Evolutionary conservation across 1,140 invertebrate species (phyloP).

Genomic region (Lordiphosa mommai): DNA sequence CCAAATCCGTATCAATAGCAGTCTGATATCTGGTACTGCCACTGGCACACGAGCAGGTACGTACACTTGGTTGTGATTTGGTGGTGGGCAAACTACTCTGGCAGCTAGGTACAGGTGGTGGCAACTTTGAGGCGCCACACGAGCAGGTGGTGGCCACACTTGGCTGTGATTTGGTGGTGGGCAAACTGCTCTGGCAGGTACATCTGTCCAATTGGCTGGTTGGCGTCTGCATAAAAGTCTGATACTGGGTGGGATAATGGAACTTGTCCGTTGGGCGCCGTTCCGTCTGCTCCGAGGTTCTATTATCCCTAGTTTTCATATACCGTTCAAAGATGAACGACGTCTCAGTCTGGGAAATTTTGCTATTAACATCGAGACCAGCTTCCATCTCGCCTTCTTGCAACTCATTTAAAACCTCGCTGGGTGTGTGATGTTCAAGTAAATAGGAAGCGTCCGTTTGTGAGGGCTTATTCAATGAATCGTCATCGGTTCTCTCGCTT

Average conservation of each 20-base stretch:
- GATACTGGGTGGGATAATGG: conserved; percentile 24
- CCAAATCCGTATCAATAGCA: neutral
- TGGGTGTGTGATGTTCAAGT: neutral
- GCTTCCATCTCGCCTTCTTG: neutral
- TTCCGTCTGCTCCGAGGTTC: neutral
- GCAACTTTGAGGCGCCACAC: neutral
- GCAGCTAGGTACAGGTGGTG: neutral
- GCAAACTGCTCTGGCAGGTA: neutral
- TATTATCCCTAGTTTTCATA: neutral
- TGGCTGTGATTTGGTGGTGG: neutral
- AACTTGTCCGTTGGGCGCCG: conserved; percentile 5
- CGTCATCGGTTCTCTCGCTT: neutral
- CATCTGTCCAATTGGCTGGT: too few species aligned
- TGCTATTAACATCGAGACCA: neutral
- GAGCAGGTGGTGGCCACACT: neutral
- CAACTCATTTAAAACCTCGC: neutral
- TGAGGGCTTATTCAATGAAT: conserved; percentile 18
- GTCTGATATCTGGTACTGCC: neutral
- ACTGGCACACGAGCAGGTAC: neutral
- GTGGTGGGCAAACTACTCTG: neutral
- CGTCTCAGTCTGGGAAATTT: conserved; percentile 1
- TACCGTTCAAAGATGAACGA: conserved; percentile 13
- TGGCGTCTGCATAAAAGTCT: neutral
- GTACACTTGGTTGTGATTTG: conserved; percentile 5
- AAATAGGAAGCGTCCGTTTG: conserved; percentile 43